These are phyloP conservation scores for Penelope pileata DNA, from an alignment of 2,113 vertebrate genomes.

Conservation along the genomic window DNA sequence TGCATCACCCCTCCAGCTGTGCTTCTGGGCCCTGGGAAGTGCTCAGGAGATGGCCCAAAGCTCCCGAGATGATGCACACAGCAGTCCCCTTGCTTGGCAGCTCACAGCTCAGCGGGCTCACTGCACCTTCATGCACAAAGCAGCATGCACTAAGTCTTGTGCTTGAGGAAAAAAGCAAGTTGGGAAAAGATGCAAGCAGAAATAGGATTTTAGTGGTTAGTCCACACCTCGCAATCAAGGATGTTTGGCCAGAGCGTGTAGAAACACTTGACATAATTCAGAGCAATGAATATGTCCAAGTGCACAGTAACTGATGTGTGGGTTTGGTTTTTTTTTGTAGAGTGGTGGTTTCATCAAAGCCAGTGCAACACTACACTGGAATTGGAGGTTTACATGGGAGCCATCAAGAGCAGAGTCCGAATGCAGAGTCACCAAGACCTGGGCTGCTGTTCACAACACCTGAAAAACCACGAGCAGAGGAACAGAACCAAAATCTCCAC, in stretches of 20 bases:
- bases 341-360: not conserved
- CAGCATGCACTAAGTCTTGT: accelerated
- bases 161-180: not conserved
- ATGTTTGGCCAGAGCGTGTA: accelerated
- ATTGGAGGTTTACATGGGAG: not conserved
- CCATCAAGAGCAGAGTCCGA: not conserved
- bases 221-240: not conserved
- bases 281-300: not conserved
- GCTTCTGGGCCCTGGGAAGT: not conserved
- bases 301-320: not conserved
- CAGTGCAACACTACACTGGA: not conserved
- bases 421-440: not conserved
- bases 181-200: not conserved
- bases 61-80: not conserved
- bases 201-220: not conserved
- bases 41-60: not conserved
- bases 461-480: not conserved
- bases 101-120: not conserved
- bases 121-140: not conserved
- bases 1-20: not conserved
- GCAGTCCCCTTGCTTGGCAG: not conserved
- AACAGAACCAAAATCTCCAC: not conserved
- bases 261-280: accelerated
- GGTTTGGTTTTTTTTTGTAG: not conserved
- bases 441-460: not conserved